Evolutionary conservation across 2,888 invertebrate genomes (phyloP).

Genomic region (Napeogenes inachia): DNA sequence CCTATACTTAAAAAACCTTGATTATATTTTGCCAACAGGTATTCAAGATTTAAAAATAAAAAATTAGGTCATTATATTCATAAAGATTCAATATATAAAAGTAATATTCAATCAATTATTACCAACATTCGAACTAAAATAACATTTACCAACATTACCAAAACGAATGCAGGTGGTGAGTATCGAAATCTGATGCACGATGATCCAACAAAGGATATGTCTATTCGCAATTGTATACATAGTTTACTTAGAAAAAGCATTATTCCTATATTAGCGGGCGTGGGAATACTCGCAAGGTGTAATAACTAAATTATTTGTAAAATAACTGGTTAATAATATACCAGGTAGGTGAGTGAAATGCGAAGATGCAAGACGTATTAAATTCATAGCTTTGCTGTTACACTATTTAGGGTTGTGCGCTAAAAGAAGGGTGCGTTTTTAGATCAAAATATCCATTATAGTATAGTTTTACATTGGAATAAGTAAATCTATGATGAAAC

Average conservation of each 20-base stretch:
- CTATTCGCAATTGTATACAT: conserved; percentile 31
- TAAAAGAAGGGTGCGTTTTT: conserved; percentile 2
- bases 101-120: too few relatives aligned
- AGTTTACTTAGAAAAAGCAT: conserved; percentile 19
- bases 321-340: conserved; percentile 3
- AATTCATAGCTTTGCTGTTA: neutral
- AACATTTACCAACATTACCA: conserved; percentile 11
- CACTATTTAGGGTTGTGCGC: neutral
- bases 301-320: conserved; percentile 12
- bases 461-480: conserved; percentile 4
- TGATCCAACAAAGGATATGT: conserved; percentile 30
- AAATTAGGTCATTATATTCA: too few relatives aligned
- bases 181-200: conserved; percentile 34
- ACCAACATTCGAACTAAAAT: too few relatives aligned
- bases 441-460: neutral
- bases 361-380: too few relatives aligned
- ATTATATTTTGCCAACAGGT: too few relatives aligned
- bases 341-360: too few relatives aligned
- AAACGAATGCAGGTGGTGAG: conserved; percentile 30
- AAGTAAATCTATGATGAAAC: conserved; percentile 1
- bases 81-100: too few relatives aligned
- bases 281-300: conserved; percentile 54
- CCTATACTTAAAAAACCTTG: too few relatives aligned
- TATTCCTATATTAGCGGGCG: conserved; percentile 31
- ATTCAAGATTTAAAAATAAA: too few relatives aligned